Conservation (phyloP, 2,113 vertebrate genomes). For the Crocuta crocuta region DNA sequence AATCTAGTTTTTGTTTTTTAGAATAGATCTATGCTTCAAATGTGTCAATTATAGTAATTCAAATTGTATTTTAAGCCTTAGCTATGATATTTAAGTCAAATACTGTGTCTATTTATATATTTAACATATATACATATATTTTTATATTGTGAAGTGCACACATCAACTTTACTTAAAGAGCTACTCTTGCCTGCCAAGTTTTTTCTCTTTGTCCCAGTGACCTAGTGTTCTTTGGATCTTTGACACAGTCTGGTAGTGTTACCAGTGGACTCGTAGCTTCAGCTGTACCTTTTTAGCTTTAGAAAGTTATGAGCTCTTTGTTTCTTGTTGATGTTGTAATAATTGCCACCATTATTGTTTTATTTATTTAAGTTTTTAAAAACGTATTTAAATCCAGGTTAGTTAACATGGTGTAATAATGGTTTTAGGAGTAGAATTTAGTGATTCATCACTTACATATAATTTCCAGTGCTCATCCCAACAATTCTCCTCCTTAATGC, state of each 20-base stretch:
- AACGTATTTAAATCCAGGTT: too few species aligned
- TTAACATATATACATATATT: not conserved
- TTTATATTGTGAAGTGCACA: not conserved
- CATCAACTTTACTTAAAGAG: not conserved
- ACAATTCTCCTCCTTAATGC: too few species aligned
- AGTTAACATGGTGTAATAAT: too few species aligned
- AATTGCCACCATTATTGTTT: too few species aligned
- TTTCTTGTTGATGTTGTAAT: too few species aligned
- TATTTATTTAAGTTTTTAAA: too few species aligned
- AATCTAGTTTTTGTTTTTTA: conserved; percentile 22
- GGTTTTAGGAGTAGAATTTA: too few species aligned
- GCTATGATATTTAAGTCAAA: not conserved
- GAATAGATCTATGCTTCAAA: not conserved
- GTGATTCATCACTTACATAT: too few species aligned
- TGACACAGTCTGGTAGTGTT: not conserved
- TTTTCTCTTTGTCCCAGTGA: not conserved
- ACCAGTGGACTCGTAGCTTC: not conserved
- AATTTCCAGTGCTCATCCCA: too few species aligned
- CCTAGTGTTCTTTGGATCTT: not conserved
- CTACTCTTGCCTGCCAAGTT: not conserved
- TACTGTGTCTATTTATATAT: not conserved
- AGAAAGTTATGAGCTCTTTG: not conserved
- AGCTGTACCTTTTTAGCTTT: not conserved
- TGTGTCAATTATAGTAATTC: not conserved
- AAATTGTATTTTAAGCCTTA: conserved; percentile 20